Base-by-base conservation (phyloP, 1,140 invertebrate genomes). In the Drosophila nannoptera region DNA sequence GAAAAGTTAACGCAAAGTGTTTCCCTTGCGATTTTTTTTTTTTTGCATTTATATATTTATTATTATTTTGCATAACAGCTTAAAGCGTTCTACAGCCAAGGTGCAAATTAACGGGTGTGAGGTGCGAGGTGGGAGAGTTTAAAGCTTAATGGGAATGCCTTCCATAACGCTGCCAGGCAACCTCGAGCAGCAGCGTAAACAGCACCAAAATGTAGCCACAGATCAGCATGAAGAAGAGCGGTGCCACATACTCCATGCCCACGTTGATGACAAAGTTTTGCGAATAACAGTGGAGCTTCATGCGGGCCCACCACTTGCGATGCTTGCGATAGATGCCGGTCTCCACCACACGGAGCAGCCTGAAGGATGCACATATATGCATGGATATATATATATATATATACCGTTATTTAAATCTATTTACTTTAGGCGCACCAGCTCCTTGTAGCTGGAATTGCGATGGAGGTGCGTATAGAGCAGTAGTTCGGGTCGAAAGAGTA, bases 191-290 rank as follows among this genome's bases (percentile, higher is more conserved):
- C 7, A 88, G 64, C 11, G 88, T 8, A 0, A 88, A 0, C 1
- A 87, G 11, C n/a, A 75, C 80, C 60, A 87, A 46, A n/a, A 77
- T 42, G 33, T 86, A 87, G 45, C 73, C 69, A 29, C 64, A 72
- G 50, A 81, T 42, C 48, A 88, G 53, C 77, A 88, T 84, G 14
- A 88, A 72, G 50, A 89, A 87, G n/a, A 89, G 64, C 0, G 88
- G 86, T 0, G 83, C 88, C 46, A 88, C 75, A 48, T 89, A 89
- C 29, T 89, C 88, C 77, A 89, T 81, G 53, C 88, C 87, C 22
- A 89, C 88, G 43, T 66, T 83, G 32, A 88, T 78, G 11, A 88
- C 70, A 62, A 77, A 80, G 35, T 75, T 88, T 56, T 78, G 75
- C 3, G 88, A 68, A 56, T 70, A 83, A 40, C 88, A 89, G n/a